Evolutionary conservation across 2,113 vertebrate species (phyloP).

Genomic region (Strigops habroptila): DNA sequence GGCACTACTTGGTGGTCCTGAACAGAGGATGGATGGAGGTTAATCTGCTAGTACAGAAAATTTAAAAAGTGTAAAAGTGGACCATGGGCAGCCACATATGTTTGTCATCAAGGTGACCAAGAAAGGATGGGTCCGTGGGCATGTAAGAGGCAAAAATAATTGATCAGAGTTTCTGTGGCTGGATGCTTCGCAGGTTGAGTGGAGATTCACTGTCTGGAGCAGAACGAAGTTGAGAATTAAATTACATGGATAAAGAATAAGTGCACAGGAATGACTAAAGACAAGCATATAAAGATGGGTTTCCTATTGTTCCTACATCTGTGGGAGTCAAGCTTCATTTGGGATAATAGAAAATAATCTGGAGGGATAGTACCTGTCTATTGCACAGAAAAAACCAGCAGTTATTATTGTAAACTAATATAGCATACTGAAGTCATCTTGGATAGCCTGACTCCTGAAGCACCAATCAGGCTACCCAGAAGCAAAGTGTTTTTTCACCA

Average conservation of each 20-base stretch:
- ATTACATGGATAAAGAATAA: not conserved
- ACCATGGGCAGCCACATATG: rapidly evolving
- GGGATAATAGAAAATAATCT: not conserved
- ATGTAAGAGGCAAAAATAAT: not conserved
- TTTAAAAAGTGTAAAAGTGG: not conserved
- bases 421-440: not conserved
- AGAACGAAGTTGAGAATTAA: not conserved
- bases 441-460: not conserved
- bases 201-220: not conserved
- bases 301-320: not conserved
- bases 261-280: not conserved
- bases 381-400: not conserved
- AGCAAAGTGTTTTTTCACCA: not conserved
- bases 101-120: not conserved
- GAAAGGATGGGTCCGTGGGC: not conserved
- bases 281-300: not conserved
- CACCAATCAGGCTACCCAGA: rapidly evolving
- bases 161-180: not conserved
- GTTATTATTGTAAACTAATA: not conserved
- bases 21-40: not conserved
- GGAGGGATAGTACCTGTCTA: not conserved
- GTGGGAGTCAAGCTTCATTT: not conserved
- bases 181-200: not conserved
- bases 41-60: not conserved
- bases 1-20: not conserved